Percentiles rank a stretch among this genome's conserved stretches.
Evolutionary conservation across 1,140 invertebrate genomes (phyloP).

Genomic region (Brachionus angularis): DNA sequence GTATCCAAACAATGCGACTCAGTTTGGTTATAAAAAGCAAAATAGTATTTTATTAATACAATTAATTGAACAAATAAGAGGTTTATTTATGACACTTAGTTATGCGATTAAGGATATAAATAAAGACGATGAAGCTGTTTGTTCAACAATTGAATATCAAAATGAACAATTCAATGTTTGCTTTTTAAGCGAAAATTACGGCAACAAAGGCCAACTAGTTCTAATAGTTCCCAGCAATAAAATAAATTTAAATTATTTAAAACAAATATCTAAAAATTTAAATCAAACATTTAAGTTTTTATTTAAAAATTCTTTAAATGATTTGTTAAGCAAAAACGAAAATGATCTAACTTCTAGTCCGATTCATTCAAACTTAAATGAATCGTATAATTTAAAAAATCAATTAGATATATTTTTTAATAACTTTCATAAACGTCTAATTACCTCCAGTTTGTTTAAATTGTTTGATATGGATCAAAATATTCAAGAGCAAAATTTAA

Average conservation of each 20-base stretch:
- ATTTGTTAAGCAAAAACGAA: background rate
- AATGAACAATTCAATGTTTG: background rate
- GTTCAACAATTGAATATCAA: background rate
- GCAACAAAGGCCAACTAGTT: background rate
- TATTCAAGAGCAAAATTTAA: background rate
- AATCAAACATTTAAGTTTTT: slow-evolving; percentile 11
- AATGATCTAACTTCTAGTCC: too few relatives aligned
- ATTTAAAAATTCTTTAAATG: background rate
- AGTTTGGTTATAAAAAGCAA: background rate
- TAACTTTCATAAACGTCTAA: background rate
- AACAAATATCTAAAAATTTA: slow-evolving; percentile 15
- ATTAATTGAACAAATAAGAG: slow-evolving; percentile 6
- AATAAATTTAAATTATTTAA: background rate
- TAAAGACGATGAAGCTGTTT: background rate
- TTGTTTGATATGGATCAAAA: background rate
- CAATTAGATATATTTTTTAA: slow-evolving; percentile 11
- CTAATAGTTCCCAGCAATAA: background rate
- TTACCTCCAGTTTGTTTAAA: background rate
- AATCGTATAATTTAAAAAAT: background rate
- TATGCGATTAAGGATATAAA: slow-evolving; percentile 17
- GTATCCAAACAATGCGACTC: background rate
- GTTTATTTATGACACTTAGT: slow-evolving; percentile 6
- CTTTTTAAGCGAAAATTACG: slow-evolving; percentile 11
- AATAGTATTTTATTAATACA: background rate
- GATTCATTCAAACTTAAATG: too few relatives aligned